These are phyloP conservation scores for Mantis religiosa DNA, from an alignment of 2,888 invertebrate species.

Conservation along the genomic window DNA sequence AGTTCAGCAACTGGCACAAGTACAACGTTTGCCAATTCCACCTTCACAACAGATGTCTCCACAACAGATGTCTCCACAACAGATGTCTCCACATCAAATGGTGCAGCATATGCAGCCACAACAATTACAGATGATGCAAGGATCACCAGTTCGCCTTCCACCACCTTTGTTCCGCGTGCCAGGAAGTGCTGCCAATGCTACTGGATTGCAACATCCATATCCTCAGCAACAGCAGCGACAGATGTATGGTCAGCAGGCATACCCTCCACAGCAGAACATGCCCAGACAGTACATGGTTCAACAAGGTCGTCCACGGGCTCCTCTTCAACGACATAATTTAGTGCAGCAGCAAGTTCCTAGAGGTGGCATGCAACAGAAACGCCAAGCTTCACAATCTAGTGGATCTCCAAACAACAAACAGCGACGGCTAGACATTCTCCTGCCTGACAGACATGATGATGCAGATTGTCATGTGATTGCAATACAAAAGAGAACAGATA, in stretches of 20 bases:
- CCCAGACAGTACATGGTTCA: conserved; percentile 19
- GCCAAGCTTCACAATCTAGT: neutral
- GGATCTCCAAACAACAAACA: conserved; percentile 25
- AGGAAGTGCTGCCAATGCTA: conserved; percentile 40
- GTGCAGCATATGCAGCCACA: conserved; percentile 45
- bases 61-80: too few relatives aligned
- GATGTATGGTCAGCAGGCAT: conserved; percentile 1
- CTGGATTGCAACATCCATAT: conserved; percentile 1
- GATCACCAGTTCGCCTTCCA: conserved; percentile 39
- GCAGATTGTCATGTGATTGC: conserved; percentile 75
- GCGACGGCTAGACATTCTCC: conserved; percentile 56
- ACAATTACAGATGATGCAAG: conserved; percentile 42
- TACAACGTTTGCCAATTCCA: conserved; percentile 27
- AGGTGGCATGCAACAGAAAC: conserved; percentile 1
- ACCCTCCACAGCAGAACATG: conserved; percentile 12
- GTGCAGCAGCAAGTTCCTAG: conserved; percentile 17
- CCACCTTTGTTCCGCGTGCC: conserved; percentile 45
- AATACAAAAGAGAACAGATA: conserved; percentile 67
- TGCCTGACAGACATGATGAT: conserved; percentile 67
- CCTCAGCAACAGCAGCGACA: conserved; percentile 3
- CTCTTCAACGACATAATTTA: neutral
- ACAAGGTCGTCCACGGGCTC: conserved; percentile 16
- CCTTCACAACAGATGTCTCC: neutral
- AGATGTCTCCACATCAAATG: conserved; percentile 36
- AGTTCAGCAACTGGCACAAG: conserved; percentile 48